Evolutionary conservation across 2,113 vertebrate species (phyloP), one percentile per base, ranked within the genome.

Genomic region (Excalfactoria chinensis): DNA sequence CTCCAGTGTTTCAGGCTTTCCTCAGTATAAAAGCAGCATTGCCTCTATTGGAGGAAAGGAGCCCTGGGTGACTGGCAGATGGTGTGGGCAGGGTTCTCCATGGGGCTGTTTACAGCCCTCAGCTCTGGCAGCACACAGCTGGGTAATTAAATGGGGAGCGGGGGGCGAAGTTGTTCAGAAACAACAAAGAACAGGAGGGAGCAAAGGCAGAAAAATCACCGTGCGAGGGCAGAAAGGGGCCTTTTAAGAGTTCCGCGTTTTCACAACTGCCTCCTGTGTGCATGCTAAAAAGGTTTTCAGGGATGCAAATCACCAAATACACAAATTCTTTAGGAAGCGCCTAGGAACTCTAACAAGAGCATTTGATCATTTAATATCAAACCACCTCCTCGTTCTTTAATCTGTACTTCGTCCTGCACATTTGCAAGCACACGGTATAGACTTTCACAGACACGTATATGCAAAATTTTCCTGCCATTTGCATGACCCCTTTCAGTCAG

Each of bases 61-160:
- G 62, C 51, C 23, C 15, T 9, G 3, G 13, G 41, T 26, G 32
- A 34, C 35, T 59, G 56, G 34, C 73, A 75, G 37, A 21, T 8
- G 16, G 44, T 0, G 0, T 1, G 37, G 32, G 69, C 73, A 86
- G 58, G 13, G 41, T 9, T 77, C 68, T 62, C 44, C 69, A 85
- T 3, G 11, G 40, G 13, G 49, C n/a, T 58, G 58, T 22, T 32
- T 25, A 37, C 69, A 72, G 84, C 43, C 14, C 53, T 67, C 35
- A 9, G 22, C 1, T 2, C 20, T 4, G 9, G 8, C 41, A 26
- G 60, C 8, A 43, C 20, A 5, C 7, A 49, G 28, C 0, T 0
- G 44, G 62, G 60, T 15, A 79, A 69, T 30, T 17, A 28, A 53
- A 79, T 59, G 13, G 34, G 34, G 41, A 58, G 8, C 0, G 2